A percentile compares a stretch with the other conserved stretches of the same genome.
Conservation (phyloP, 2,888 invertebrate species). For the Andrena minutula region DNA sequence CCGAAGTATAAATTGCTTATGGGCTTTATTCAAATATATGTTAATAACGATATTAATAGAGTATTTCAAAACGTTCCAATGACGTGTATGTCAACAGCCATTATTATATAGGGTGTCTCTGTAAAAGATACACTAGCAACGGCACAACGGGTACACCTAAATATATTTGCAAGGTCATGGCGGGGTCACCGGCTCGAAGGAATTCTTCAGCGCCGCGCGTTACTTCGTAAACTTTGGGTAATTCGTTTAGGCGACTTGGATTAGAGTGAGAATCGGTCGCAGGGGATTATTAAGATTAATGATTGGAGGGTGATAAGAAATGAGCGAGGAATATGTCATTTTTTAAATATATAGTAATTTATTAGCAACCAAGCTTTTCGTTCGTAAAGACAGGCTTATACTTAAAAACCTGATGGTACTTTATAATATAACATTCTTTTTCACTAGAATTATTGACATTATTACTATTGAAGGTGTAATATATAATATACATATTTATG, state of each 20-base stretch:
- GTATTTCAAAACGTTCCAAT: not conserved
- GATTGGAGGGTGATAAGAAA: not conserved
- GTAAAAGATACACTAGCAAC: not conserved
- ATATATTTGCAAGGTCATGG: not conserved
- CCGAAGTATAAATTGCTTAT: not conserved
- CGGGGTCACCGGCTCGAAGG: not conserved
- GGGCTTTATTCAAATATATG: not conserved
- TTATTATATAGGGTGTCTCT: not conserved
- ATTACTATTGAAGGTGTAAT: conserved; percentile 23
- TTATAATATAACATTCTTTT: conserved; percentile 34
- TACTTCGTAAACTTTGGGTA: too few relatives aligned
- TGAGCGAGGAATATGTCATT: not conserved
- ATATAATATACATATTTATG: conserved; percentile 8
- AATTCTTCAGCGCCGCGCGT: not conserved
- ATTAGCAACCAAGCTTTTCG: conserved; percentile 46
- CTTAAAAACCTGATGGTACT: conserved; percentile 30
- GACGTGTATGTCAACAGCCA: not conserved
- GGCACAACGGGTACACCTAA: not conserved
- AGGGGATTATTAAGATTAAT: not conserved
- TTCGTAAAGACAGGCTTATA: conserved; percentile 35
- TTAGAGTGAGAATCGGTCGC: too few relatives aligned
- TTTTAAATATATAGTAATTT: conserved; percentile 45
- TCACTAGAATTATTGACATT: conserved; percentile 33
- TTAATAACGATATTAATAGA: conserved; percentile 4
- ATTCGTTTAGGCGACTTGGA: too few relatives aligned